These are phyloP conservation scores for Ditylenchus weischeri DNA, from an alignment of 2,888 invertebrate species.

Conservation along the genomic window DNA sequence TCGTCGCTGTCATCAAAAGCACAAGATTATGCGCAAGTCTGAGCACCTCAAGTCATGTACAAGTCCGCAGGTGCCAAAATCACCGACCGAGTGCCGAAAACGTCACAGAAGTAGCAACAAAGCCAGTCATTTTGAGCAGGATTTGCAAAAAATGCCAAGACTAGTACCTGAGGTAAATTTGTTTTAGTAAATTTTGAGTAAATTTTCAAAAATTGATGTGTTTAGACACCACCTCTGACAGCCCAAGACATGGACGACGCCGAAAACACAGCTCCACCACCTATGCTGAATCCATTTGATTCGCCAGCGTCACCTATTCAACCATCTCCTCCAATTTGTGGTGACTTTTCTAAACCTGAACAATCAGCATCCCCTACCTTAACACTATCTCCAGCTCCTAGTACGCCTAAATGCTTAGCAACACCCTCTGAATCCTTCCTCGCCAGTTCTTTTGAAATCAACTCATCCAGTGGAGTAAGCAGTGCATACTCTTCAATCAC, in stretches of 20 bases:
- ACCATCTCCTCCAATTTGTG: too few relatives aligned
- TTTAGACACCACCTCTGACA: not conserved
- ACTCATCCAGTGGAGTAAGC: conserved; percentile 25
- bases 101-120: too few relatives aligned
- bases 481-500: conserved; percentile 22
- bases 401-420: not conserved
- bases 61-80: too few relatives aligned
- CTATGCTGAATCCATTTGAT: conserved; percentile 3
- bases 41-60: too few relatives aligned
- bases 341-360: too few relatives aligned
- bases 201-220: too few relatives aligned
- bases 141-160: not conserved
- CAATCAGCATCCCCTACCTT: not conserved
- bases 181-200: too few relatives aligned
- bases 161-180: conserved; percentile 5
- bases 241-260: not conserved
- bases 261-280: conserved; percentile 7
- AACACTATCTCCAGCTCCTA: not conserved
- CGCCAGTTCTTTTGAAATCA: not conserved
- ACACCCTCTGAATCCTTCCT: not conserved
- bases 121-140: not conserved
- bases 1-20: not conserved
- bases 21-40: too few relatives aligned
- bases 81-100: too few relatives aligned
- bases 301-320: not conserved